Evolutionary conservation across 1,140 invertebrate genomes (phyloP), one percentile per base, ranked within the genome.

Genomic region (Drosophila takahashii): DNA sequence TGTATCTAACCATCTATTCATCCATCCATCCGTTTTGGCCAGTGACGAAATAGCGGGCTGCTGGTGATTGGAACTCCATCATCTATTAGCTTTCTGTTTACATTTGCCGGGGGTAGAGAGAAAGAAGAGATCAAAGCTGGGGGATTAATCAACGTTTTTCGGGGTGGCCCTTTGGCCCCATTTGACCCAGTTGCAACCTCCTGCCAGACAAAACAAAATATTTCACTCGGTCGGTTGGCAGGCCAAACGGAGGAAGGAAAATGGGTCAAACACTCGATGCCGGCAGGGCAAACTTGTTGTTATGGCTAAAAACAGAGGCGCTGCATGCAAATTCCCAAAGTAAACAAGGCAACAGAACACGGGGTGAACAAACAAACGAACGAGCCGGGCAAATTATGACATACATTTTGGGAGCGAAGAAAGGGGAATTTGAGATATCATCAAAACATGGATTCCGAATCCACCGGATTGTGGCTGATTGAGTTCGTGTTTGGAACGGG

Each of bases 51-150:
- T 57, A 22, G 22, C 32, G n/a, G 27, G 67, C 67, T 72, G 69
- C 26, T 15, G 32, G 16, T 32, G 47, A 50, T 29, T 45, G 42
- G 9, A 15, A 42, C 26, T 53, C 48, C 59, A 59, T 48, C 67
- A 59, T 48, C 67, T 52, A 72, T 79, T 61, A 42, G 42, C 27
- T 85, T 71, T 69, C 51, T 75, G 77, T 72, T 86, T 78, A 41
- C 39, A 62, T 34, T 47, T 13, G 22, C 42, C 36, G 36, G 22
- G 22, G 22, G 22, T 7, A 8, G 37, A 29, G 48, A n/a, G 18
- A n/a, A 37, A 16, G 15, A 37, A 16, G 13, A 34, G 36, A 58
- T 57, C 8, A 41, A 42, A 72, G 22, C 39, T 15, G 15, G 18
- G 18, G 32, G 13, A 74, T 50, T 74, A 61, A 62, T 73, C 22